Conservation (phyloP, 1,140 invertebrate species). For the Harpegnathos saltator region DNA sequence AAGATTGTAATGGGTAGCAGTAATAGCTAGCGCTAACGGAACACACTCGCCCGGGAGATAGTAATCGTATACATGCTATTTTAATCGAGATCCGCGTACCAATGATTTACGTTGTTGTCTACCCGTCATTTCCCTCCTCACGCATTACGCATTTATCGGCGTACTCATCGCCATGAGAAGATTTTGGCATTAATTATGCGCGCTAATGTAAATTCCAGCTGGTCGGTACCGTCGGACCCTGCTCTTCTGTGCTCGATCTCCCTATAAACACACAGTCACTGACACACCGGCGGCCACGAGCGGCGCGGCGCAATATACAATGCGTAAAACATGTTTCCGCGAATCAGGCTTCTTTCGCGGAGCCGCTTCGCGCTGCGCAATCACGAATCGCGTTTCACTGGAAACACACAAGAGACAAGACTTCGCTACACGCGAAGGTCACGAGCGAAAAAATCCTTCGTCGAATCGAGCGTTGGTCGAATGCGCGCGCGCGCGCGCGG, state of each 20-base stretch:
- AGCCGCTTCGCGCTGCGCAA: neutral
- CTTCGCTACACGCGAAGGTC: neutral
- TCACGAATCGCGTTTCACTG: neutral
- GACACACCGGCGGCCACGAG: no score
- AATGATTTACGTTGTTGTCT: slow-evolving; percentile 54
- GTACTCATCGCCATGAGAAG: slow-evolving; percentile 40
- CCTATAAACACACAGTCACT: neutral
- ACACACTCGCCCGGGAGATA: slow-evolving; percentile 32
- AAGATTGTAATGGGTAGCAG: slow-evolving; percentile 41
- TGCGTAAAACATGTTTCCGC: neutral
- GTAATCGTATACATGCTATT: slow-evolving; percentile 49
- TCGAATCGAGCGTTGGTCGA: no score
- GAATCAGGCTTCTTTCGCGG: neutral
- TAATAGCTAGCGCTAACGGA: slow-evolving; percentile 50
- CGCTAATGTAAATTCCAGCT: slow-evolving; percentile 7
- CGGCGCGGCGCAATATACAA: neutral
- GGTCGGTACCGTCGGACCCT: neutral
- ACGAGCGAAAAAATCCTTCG: neutral
- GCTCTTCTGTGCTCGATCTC: neutral
- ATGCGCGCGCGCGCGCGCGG: no score
- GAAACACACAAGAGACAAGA: neutral
- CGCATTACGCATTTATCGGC: slow-evolving; percentile 26
- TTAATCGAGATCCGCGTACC: slow-evolving; percentile 47
- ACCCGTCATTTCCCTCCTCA: slow-evolving; percentile 33
- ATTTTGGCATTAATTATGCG: slow-evolving; percentile 33